These are phyloP conservation scores for Gonioctena quinquepunctata DNA, from an alignment of 1,140 invertebrate genomes.

Conservation along the genomic window DNA sequence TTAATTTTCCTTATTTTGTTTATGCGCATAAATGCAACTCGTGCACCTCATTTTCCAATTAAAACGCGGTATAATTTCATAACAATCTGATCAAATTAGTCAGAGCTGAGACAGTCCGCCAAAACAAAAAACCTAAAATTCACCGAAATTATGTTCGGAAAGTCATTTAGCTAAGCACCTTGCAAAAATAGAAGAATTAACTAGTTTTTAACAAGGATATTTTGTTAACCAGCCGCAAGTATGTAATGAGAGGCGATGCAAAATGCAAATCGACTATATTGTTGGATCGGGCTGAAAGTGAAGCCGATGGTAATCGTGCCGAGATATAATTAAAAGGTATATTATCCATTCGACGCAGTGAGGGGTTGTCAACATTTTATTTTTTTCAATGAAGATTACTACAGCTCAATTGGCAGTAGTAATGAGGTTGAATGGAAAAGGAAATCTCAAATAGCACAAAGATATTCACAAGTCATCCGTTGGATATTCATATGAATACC, in stretches of 20 bases:
- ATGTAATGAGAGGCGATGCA: neutral
- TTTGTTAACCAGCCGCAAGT: neutral
- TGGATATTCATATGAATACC: too few relatives aligned
- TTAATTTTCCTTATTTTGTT: neutral
- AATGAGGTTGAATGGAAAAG: too few relatives aligned
- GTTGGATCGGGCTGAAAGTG: neutral
- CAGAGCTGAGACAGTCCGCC: neutral
- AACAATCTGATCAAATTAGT: slow-evolving; percentile 12
- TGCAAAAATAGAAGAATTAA: slow-evolving; percentile 12
- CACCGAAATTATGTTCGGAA: neutral
- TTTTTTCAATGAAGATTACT: too few relatives aligned
- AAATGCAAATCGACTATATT: neutral
- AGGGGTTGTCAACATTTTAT: too few relatives aligned
- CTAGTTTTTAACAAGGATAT: neutral
- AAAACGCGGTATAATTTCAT: neutral
- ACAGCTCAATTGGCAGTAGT: too few relatives aligned
- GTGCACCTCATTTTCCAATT: neutral
- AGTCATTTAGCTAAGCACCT: slow-evolving; percentile 8
- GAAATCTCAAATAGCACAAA: too few relatives aligned
- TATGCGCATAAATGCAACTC: neutral
- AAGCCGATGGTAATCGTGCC: neutral
- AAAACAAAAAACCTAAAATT: neutral
- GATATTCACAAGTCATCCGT: too few relatives aligned
- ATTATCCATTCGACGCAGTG: too few relatives aligned
- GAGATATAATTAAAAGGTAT: neutral